These are phyloP conservation scores for Odontocerum albicorne DNA, from an alignment of 2,888 invertebrate species.

Conservation along the genomic window DNA sequence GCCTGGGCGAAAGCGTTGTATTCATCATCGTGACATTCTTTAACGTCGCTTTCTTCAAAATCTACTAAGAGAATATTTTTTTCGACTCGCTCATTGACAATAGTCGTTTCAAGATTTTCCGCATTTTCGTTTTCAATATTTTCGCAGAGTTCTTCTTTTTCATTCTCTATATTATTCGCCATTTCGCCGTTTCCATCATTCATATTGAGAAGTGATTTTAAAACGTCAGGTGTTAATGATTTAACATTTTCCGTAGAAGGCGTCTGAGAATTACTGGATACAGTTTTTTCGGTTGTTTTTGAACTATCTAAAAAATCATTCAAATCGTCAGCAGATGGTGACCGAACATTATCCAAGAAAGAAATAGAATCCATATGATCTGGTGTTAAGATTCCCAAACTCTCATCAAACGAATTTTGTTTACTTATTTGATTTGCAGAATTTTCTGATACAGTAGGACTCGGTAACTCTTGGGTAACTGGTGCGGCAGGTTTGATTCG, in stretches of 20 bases:
- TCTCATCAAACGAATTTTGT: constrained; percentile 83
- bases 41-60: constrained; percentile 2
- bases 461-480: constrained; percentile 23
- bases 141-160: constrained; percentile 4
- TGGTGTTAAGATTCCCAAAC: constrained; percentile 83
- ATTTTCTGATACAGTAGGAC: constrained; percentile 46
- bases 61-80: constrained; percentile 10
- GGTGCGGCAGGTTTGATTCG: background rate
- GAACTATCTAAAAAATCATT: constrained; percentile 34
- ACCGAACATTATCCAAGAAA: constrained; percentile 63
- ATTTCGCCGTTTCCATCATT: background rate
- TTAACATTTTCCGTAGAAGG: constrained; percentile 55
- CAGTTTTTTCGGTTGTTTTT: constrained; percentile 37
- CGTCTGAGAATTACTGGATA: constrained; percentile 50
- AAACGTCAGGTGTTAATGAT: constrained; percentile 36
- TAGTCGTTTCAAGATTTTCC: background rate
- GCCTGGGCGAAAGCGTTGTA: constrained; percentile 29
- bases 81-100: background rate
- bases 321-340: constrained; percentile 67
- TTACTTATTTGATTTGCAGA: constrained; percentile 60
- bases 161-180: background rate
- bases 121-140: constrained; percentile 13
- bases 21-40: constrained; percentile 14
- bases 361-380: constrained; percentile 83
- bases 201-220: constrained; percentile 24